Evolutionary conservation across 2,113 vertebrate genomes (phyloP), one percentile per base, ranked within the genome.

Genomic region (Dinomys branickii): DNA sequence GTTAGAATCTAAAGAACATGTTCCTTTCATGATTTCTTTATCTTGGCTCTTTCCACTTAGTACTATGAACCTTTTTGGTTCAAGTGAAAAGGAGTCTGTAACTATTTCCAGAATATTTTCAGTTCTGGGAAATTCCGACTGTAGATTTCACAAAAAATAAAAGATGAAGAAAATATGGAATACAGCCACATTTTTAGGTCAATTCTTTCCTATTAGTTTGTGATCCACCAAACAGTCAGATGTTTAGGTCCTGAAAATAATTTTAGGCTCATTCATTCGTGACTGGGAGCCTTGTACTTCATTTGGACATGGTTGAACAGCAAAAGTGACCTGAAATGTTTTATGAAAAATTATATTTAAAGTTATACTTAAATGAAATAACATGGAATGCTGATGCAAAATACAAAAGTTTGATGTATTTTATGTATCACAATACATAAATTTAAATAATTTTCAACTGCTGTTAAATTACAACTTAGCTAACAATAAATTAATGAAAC

Each of bases 291-390:
- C 38, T 65, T 93, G 3, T 63, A 94, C 87, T 58, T 83, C 63
- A 88, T 47, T 89, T 96, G 54, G 52, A 93, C 75, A 65, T 89
- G 30, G 28, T 3, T 47, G 69, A 94, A 94, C n/a, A 95, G 83
- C 80, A 95, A 97, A 95, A 90, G 85, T 83, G 92, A 88, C 81
- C 90, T 94, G 82, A 97, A 95, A 96, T 97, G 85, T 93, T 94
- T 97, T 33, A 94, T 89, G 94, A 97, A 11, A 96, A 98, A 88
- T 94, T 96, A 96, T 95, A 94, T 67, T 77, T 86, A 93, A 94
- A 24, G 9, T 95, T 91, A 91, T 95, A 94, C 14, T 95, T 93
- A 96, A 97, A 96, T 88, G 52, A 96, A 95, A 94, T 97, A 95
- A 92, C 14, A 58, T 96, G 95, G 38, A 90, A 97, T 92, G 90